Percentiles rank a stretch among this genome's conserved stretches.
Conservation (phyloP, 1,140 invertebrate genomes). For the Lerema accius region DNA sequence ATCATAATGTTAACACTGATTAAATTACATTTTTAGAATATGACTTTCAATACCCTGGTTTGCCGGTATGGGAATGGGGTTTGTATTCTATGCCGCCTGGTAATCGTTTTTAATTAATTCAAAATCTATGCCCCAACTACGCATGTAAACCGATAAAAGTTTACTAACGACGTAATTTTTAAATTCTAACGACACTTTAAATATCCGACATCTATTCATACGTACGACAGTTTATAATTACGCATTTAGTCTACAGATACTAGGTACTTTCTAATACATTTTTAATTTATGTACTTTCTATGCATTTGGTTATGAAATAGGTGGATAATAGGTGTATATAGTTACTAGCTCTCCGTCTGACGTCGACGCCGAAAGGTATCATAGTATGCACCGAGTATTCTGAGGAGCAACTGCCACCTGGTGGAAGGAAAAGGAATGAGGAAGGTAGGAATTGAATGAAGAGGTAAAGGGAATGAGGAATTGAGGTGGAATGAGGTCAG, state of each 20-base stretch:
- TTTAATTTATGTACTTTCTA: not conserved
- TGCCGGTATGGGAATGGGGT: no score
- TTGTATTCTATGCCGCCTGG: no score
- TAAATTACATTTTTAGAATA: no score
- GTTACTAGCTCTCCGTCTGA: conserved; percentile 70
- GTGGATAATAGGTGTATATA: conserved; percentile 48
- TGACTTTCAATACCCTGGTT: no score
- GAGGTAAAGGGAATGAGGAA: no score
- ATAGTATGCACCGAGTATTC: conserved; percentile 77
- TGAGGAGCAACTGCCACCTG: conserved; percentile 72
- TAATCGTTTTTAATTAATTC: no score
- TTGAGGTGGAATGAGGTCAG: not conserved
- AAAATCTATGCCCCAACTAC: no score
- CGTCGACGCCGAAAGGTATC: conserved; percentile 75
- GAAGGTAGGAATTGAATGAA: conserved; percentile 26
- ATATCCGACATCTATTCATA: not conserved
- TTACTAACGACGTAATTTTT: no score
- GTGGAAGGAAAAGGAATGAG: conserved; percentile 26
- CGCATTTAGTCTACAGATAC: no score
- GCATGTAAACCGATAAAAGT: no score
- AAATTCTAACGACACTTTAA: not conserved
- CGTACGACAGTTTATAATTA: no score
- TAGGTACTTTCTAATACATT: not conserved
- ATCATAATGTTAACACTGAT: no score
- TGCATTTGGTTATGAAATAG: not conserved